Conservation (phyloP, 1,140 invertebrate species). For the Luehdorfia chinensis region DNA sequence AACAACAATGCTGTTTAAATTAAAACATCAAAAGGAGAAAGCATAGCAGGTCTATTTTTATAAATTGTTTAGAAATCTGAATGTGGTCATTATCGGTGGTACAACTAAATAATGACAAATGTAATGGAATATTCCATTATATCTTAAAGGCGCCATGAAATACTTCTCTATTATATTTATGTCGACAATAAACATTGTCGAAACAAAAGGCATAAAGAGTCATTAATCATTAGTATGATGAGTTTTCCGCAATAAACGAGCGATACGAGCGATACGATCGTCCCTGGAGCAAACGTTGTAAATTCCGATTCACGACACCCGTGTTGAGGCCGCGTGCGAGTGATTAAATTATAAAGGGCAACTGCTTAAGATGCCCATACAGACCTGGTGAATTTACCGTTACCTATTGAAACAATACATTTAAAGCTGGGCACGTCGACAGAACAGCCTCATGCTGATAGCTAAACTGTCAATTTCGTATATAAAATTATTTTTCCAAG, state of each 20-base stretch:
- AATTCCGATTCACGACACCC: no score
- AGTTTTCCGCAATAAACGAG: slow-evolving; percentile 5
- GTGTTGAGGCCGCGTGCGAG: not conserved
- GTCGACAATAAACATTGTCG: slow-evolving; percentile 2
- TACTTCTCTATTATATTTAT: not conserved
- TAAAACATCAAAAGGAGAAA: no score
- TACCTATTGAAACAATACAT: not conserved
- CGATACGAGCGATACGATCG: slow-evolving; percentile 3
- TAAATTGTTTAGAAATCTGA: no score
- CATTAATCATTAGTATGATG: slow-evolving; percentile 2
- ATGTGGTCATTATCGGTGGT: no score
- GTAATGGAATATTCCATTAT: not conserved
- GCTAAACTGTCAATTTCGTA: no score
- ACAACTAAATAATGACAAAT: no score
- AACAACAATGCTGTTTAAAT: no score
- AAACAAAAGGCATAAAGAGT: slow-evolving; percentile 3
- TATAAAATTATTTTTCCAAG: no score
- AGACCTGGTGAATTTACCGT: not conserved
- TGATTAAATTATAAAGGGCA: not conserved
- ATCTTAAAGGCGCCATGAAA: not conserved
- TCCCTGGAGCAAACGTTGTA: no score
- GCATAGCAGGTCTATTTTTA: no score
- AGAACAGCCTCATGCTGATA: not conserved
- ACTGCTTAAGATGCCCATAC: not conserved
- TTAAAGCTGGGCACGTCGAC: not conserved